Base-by-base conservation (phyloP, 2,888 invertebrate genomes). In the Lacanobia oleracea region DNA sequence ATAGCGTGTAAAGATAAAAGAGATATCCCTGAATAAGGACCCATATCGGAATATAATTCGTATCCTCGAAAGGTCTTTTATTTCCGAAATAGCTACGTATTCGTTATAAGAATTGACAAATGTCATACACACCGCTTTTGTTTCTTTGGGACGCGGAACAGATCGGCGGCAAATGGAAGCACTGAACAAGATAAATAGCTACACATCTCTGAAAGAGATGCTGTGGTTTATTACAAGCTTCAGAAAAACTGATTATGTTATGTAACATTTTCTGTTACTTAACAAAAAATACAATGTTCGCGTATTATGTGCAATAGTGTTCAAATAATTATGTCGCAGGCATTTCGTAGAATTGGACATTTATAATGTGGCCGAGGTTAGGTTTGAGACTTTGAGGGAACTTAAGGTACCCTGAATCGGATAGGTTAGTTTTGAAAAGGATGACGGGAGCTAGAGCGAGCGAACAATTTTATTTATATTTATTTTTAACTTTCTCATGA, bases 91-190 rank as follows among this genome's bases (percentile, higher is more conserved):
- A 79, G 81, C 67, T 70, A 73, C 77, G 74, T 72, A 87, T 87
- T 79, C 71, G 74, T 82, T 77, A 84, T 63, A 80, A 64, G 81
- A 78, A 87, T 87, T 86, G 88, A 86, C 82, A 87, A 86, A 86
- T 87, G 83, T 87, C 86, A 87, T 86, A 87, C 73, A 75, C 70
- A 75, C 63, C 51, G 63, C 48, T 72, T 72, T 74, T 74, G 73
- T 80, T 81, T 77, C 54, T 69, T 78, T 64, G 3, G 56, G 33
- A 53, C 43, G 7, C 27, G 51, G 51, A 60, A 77, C 37, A 63
- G 33, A 60, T 73, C 8, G n/a, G 33, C 54, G 62, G 67, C 48
- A 73, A 77, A 83, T 75, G 54, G 51, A 70, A 64, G 5, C 51
- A 21, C n/a, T 53, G 63, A 78, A 67, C 16, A 61, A 62, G 45